phyloP scores from a whole-genome alignment of 2,888 invertebrate genomes.

The Amblyjoppa proteus region DNA sequence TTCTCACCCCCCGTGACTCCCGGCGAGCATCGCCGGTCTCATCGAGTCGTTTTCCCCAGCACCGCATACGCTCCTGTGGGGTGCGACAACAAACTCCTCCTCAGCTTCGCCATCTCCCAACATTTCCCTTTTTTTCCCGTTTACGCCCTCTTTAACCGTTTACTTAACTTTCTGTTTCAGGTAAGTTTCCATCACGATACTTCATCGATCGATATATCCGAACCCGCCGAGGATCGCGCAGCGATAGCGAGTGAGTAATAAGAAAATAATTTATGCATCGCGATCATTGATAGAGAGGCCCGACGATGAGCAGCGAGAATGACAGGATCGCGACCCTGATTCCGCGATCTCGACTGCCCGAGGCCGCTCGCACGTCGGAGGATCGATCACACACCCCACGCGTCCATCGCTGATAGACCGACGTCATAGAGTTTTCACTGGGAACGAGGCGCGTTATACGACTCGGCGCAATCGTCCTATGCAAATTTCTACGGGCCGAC shows the following conservation, averaged over 20 bases:
- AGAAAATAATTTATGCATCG: constrained; percentile 44
- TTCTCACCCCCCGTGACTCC: constrained; percentile 73
- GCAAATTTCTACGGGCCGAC: constrained; percentile 63
- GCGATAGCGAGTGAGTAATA: constrained; percentile 29
- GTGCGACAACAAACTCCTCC: not conserved
- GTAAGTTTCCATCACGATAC: constrained; percentile 73
- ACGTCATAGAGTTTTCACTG: constrained; percentile 1
- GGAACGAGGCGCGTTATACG: not conserved
- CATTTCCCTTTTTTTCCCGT: constrained; percentile 32
- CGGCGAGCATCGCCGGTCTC: constrained; percentile 65
- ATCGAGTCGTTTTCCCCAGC: constrained; percentile 49
- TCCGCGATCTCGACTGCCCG: constrained; percentile 38
- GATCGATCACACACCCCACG: constrained; percentile 56
- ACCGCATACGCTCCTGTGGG: constrained; percentile 18
- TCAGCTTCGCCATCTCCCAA: not conserved
- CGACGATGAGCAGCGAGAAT: constrained; percentile 64
- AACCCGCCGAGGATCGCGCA: constrained; percentile 68
- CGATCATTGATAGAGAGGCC: not conserved
- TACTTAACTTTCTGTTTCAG: constrained; percentile 76
- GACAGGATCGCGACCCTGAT: constrained; percentile 70
- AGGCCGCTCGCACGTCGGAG: constrained; percentile 44
- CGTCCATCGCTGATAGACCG: constrained; percentile 10
- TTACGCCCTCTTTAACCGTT: constrained; percentile 36
- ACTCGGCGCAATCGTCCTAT: constrained; percentile 49
- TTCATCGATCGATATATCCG: constrained; percentile 14